A percentile compares a stretch with the other conserved stretches of the same genome.
Conservation (phyloP, 2,888 invertebrate species). For the Iphiclides podalirius region DNA sequence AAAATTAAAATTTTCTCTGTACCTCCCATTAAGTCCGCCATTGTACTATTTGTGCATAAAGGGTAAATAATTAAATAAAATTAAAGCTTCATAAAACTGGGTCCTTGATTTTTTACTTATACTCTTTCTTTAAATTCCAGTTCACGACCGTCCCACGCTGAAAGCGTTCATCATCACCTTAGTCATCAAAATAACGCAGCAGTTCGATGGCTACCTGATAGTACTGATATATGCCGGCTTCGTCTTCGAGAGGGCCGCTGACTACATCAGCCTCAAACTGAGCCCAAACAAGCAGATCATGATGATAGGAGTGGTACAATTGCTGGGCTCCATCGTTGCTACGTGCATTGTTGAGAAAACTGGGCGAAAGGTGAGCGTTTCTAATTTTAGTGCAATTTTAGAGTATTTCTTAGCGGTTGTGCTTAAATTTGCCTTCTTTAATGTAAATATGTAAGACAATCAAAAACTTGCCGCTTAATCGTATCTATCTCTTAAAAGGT, state of each 20-base stretch:
- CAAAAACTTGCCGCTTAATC: no score
- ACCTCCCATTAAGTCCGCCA: no score
- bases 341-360: constrained; percentile 69
- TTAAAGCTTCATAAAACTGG: no score
- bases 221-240: constrained; percentile 68
- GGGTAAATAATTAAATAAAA: no score
- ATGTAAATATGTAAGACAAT: no score
- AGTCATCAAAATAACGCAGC: constrained; percentile 68
- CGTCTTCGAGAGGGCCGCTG: constrained; percentile 62
- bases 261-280: constrained; percentile 52
- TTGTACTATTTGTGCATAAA: no score
- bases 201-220: constrained; percentile 71
- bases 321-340: constrained; percentile 60
- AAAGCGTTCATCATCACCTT: constrained; percentile 69
- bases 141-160: constrained; percentile 58
- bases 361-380: constrained; percentile 57
- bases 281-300: constrained; percentile 70
- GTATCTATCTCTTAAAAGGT: no score
- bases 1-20: no score
- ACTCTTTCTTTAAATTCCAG: no score
- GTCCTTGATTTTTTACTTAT: no score
- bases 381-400: background rate
- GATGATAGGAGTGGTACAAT: constrained; percentile 62
- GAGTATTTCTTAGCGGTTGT: no score
- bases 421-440: no score